Conservation (phyloP, 1,140 invertebrate genomes). For the Kradibia gibbosae region DNA sequence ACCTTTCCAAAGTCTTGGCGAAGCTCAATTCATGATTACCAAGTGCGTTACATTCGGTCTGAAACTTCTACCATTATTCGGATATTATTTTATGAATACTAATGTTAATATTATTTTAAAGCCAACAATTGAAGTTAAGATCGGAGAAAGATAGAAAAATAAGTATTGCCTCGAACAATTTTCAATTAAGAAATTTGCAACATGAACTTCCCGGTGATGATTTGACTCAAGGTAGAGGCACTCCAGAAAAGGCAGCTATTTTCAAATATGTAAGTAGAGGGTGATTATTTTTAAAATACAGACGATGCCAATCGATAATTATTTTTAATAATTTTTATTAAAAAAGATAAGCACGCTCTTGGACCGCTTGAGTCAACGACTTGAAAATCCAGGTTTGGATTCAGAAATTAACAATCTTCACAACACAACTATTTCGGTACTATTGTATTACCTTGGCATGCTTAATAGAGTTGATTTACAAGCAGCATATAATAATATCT, state of each 20-base stretch:
- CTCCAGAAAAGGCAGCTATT: slow-evolving; percentile 60
- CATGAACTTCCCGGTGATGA: slow-evolving; percentile 66
- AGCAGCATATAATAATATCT: slow-evolving; percentile 65
- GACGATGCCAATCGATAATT: neutral
- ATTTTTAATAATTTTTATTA: slow-evolving; percentile 35
- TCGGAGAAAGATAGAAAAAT: slow-evolving; percentile 17
- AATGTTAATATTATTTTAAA: slow-evolving; percentile 12
- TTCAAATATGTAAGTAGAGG: slow-evolving; percentile 62
- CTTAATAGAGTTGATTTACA: slow-evolving; percentile 63
- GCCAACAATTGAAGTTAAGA: slow-evolving; percentile 37
- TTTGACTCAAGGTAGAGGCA: slow-evolving; percentile 66
- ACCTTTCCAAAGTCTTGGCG: slow-evolving; percentile 68
- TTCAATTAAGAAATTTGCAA: slow-evolving; percentile 57
- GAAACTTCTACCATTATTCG: neutral
- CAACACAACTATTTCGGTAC: slow-evolving; percentile 67
- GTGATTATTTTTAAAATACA: slow-evolving; percentile 29
- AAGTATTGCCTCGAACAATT: slow-evolving; percentile 33
- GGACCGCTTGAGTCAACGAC: slow-evolving; percentile 66
- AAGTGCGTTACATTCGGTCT: slow-evolving; percentile 53
- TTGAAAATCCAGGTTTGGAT: slow-evolving; percentile 70
- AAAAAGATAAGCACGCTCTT: slow-evolving; percentile 64
- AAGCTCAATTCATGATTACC: slow-evolving; percentile 66
- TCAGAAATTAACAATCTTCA: slow-evolving; percentile 66
- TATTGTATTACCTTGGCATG: slow-evolving; percentile 67
- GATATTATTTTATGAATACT: neutral